These are phyloP conservation scores for Torymus tubicola DNA, from an alignment of 2,888 invertebrate genomes.

Conservation along the genomic window DNA sequence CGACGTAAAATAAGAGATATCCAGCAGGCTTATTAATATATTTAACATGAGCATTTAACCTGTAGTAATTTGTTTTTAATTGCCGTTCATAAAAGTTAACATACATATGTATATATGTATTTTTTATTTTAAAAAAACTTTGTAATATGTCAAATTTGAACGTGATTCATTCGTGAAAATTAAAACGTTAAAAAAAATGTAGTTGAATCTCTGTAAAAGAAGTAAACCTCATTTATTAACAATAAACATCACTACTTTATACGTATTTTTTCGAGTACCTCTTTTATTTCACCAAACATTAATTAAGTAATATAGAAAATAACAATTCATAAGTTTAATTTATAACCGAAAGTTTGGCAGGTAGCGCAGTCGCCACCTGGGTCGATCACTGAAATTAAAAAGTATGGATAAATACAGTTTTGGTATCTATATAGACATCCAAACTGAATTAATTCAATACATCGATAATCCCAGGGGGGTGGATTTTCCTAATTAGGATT, in stretches of 20 bases:
- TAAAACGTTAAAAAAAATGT: constrained; percentile 23
- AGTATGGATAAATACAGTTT: too few relatives aligned
- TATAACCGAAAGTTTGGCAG: too few relatives aligned
- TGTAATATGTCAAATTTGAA: constrained; percentile 37
- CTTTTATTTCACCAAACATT: not conserved
- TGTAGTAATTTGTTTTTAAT: constrained; percentile 43
- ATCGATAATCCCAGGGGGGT: too few relatives aligned
- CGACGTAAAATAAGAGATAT: constrained; percentile 26
- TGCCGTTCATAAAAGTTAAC: constrained; percentile 4
- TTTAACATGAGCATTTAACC: not conserved
- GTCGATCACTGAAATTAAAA: too few relatives aligned
- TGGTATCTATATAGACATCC: too few relatives aligned
- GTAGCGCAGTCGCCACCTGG: too few relatives aligned
- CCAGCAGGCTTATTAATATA: constrained; percentile 31
- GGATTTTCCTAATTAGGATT: too few relatives aligned
- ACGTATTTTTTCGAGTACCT: constrained; percentile 17
- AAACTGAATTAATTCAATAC: too few relatives aligned
- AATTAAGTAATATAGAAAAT: too few relatives aligned
- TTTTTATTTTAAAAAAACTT: constrained; percentile 34
- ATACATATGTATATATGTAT: constrained; percentile 45
- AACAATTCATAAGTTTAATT: too few relatives aligned
- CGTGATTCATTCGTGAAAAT: constrained; percentile 18
- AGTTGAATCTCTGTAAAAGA: constrained; percentile 48
- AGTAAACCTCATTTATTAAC: constrained; percentile 18
- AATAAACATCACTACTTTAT: constrained; percentile 53